Conservation (phyloP, 2,113 vertebrate genomes). For the Mus spicilegus region DNA sequence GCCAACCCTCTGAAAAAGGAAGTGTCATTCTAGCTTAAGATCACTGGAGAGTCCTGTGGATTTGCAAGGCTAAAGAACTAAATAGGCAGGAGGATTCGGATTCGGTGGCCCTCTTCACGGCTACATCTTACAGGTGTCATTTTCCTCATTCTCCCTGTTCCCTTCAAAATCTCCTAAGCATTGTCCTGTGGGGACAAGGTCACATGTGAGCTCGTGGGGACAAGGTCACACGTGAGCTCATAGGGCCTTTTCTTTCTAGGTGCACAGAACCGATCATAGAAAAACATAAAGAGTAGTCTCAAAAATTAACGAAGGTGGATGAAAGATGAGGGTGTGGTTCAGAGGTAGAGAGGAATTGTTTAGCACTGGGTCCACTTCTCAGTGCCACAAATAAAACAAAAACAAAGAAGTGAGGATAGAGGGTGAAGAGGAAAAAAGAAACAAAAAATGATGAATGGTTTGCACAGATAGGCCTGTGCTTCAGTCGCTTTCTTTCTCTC, state of each 20-base stretch:
- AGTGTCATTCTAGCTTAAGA: background rate
- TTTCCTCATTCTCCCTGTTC: background rate
- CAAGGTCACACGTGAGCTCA: background rate
- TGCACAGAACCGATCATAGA: background rate
- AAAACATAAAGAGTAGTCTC: background rate
- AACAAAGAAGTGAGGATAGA: background rate
- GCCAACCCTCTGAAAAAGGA: background rate
- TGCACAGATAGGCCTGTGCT: background rate
- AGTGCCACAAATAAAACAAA: background rate
- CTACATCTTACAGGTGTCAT: background rate
- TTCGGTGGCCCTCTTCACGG: background rate
- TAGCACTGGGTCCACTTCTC: background rate
- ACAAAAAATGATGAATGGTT: background rate
- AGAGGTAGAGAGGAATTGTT: background rate
- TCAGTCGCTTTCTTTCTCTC: background rate
- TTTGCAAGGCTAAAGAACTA: constrained; percentile 1
- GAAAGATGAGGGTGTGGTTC: background rate
- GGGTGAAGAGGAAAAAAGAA: background rate
- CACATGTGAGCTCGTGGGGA: background rate
- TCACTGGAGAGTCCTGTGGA: constrained; percentile 1
- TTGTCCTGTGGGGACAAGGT: background rate
- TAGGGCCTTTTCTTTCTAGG: background rate
- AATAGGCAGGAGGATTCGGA: background rate
- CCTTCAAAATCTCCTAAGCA: background rate
- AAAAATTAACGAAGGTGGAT: background rate